Evolutionary conservation across 2,888 invertebrate genomes (phyloP), one percentile per base, ranked within the genome.

Genomic region (Latheticus oryzae): DNA sequence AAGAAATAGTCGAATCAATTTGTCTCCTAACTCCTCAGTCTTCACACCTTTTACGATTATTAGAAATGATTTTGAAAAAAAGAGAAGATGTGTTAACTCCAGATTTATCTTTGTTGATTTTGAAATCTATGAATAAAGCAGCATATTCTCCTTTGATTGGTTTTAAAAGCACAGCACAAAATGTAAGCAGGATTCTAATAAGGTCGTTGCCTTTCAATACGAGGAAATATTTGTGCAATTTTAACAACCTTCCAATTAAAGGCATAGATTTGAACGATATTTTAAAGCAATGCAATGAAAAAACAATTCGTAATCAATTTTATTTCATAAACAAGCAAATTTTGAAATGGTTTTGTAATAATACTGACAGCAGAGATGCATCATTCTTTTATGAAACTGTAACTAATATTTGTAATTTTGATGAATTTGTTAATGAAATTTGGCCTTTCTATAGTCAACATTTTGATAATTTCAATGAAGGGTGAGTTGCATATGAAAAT

Each of bases 351-450:
- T 72, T 72, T 60, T 40, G 43, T 5, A 69, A 64, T 38, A 71
- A 71, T 35, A 62, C 68, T 15, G 69, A 71, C 23, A 70, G 60
- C 60, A 65, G 68, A 32, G 70, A 70, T 54, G 70, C 64, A 3
- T 64, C 67, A 2, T 60, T 65, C 55, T 60, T 67, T 13, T 72
- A 71, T 50, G 61, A 61, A 61, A 55, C 54, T 11, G 3, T 70
- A 17, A 52, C 67, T 9, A 52, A 28, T 16, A 12, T 51, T 53
- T 62, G 51, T 28, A 53, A 58, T 17, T 70, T 71, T 62, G 63
- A 65, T 5, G 38, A 60, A 13, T 70, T 69, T 67, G 52, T 40
- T 17, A 8, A 9, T 7, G 13, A 54, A 15, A 38, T 70, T 17
- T 70, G 69, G 70, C 68, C 68, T 1, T 26, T 40, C 17, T 69